Evolutionary conservation across 2,797 vertebrate genomes (phyloP), one percentile per base, ranked within the genome.

Genomic region (Chrysocyon brachyurus): DNA sequence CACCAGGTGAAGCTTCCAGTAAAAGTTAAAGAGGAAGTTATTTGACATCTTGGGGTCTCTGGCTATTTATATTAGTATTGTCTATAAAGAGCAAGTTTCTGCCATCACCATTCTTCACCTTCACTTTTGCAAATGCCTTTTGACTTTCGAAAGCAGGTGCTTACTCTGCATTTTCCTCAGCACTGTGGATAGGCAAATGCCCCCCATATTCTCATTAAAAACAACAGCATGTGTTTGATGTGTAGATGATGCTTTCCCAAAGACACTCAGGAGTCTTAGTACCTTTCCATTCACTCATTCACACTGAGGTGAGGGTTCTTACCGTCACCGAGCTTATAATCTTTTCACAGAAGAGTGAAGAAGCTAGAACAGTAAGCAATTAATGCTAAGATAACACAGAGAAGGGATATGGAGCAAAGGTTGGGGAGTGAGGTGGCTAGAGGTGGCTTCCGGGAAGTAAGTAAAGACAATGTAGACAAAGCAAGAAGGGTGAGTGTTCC

Each of bases 101-200:
- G 26, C 57, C 40, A 26, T 82, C 54, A 46, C 22, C 15, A 2
- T 17, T n/a, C 15, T 59, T 63, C 21, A 40, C 6, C 36, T 73
- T 84, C 28, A 26, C 24, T 97, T 14, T 26, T 54, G 16, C 31
- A 4, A 93, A 63, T 4, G 49, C 54, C 88, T 90, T n/a, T 79
- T 63, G 49, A 1, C 0, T 59, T 73, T 86, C 54, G 1, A 88
- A 79, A 97, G 73, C 97, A 98, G 77, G 89, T 95, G 91, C 87
- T 52, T 91, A n/a, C 57, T 98, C 95, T 97, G 79, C 93, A 95
- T 97, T 95, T 33, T 95, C 95, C 94, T 96, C 26, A 84, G 46
- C 36, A 22, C 17, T 7, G 12, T 54, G 10, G 40, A 21, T 11
- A 46, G 57, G 2, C 14, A 87, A 88, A 46, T 5, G 40, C 6